Evolutionary conservation across 2,113 vertebrate genomes (phyloP).

Genomic region (Indicator maculatus): DNA sequence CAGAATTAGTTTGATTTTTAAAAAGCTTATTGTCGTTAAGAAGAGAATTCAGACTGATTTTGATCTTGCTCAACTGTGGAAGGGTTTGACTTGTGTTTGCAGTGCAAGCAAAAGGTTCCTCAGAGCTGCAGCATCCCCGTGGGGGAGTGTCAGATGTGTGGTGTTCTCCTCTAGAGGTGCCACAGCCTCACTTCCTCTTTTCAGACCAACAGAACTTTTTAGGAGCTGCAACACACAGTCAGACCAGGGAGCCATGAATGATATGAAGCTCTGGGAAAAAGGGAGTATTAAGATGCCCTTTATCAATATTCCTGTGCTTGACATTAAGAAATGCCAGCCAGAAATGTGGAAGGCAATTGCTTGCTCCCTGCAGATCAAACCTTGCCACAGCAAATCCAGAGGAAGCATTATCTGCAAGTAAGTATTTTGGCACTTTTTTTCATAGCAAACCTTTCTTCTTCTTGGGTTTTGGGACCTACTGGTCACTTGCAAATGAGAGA

Average conservation of each 20-base stretch:
- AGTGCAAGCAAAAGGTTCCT: background rate
- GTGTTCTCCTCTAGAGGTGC: background rate
- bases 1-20: background rate
- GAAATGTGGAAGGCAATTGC: slow-evolving; percentile 98
- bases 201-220: slow-evolving; percentile 96
- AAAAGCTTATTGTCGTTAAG: background rate
- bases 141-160: background rate
- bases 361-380: slow-evolving; percentile 96
- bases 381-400: slow-evolving; percentile 94
- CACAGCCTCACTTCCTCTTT: slow-evolving; percentile 5
- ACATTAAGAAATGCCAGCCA: slow-evolving; percentile 93
- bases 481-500: background rate
- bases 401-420: slow-evolving; percentile 98
- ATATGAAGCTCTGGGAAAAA: slow-evolving; percentile 98
- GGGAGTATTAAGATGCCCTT: slow-evolving; percentile 98
- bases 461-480: background rate
- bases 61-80: background rate
- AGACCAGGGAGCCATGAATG: slow-evolving; percentile 96
- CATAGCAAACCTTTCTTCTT: background rate
- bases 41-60: background rate
- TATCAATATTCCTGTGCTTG: slow-evolving; percentile 96
- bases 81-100: background rate
- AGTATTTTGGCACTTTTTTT: slow-evolving; percentile 2
- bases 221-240: slow-evolving; percentile 96
- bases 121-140: background rate